Percentiles rank a stretch among this genome's conserved stretches.
Evolutionary conservation across 2,888 invertebrate genomes (phyloP).

Genomic region (Drosophila pseudotalamancana): DNA sequence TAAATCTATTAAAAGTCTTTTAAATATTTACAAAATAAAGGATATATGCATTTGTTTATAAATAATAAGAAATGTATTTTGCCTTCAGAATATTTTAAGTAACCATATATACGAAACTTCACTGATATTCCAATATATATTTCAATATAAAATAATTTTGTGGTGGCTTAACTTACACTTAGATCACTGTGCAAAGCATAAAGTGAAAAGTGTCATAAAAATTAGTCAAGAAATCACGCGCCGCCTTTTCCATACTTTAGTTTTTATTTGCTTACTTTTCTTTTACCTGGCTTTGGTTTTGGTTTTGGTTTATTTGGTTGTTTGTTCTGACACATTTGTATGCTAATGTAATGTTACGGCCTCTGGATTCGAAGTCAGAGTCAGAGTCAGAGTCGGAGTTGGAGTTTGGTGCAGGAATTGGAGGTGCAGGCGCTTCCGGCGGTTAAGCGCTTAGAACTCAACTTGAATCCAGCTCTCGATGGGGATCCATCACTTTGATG

Average conservation of each 20-base stretch:
- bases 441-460: conserved; percentile 61
- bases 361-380: too few species aligned
- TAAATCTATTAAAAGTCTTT: too few species aligned
- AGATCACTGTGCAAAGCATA: conserved; percentile 43
- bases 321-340: conserved; percentile 80
- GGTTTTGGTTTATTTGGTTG: conserved; percentile 58
- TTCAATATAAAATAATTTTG: neutral
- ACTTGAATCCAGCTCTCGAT: conserved; percentile 42
- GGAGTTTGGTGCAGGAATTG: conserved; percentile 48
- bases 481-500: conserved; percentile 74
- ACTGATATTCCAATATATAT: neutral
- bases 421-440: conserved; percentile 67
- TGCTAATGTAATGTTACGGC: too few species aligned
- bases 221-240: conserved; percentile 78
- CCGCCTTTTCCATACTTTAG: conserved; percentile 35
- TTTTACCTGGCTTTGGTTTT: neutral
- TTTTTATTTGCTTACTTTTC: conserved; percentile 1
- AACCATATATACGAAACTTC: too few species aligned
- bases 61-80: too few species aligned
- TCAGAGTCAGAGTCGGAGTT: too few species aligned
- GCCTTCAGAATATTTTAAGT: too few species aligned
- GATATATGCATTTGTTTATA: too few species aligned
- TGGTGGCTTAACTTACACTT: neutral
- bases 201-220: conserved; percentile 80
- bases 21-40: too few species aligned